Evolutionary conservation across 2,797 vertebrate genomes (phyloP), one percentile per base, ranked within the genome.

Genomic region (Zenarchopterus dispar): DNA sequence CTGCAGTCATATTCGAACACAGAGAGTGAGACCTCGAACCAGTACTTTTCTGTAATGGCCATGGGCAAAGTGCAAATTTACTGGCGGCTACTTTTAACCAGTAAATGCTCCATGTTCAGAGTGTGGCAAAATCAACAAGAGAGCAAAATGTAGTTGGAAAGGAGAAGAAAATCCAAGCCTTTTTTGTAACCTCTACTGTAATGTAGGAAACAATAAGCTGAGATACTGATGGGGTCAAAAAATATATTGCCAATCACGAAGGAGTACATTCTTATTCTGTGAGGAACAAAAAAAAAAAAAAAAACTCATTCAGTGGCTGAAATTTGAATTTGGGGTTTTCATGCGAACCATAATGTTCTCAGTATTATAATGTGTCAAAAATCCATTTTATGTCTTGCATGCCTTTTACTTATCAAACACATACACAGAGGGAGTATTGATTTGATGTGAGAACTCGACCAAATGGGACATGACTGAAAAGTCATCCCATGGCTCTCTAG

Each of bases 391-490:
- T 44, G 15, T 69, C 8, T 46, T 70, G 41, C 36, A 56, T 31
- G 11, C 18, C 19, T 18, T 6, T 24, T 57, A 66, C 57, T 69
- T 81, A 62, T 70, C 56, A 86, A 75, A 83, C 44, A 68, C 41
- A 56, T 59, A 1, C 43, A 58, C 13, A 67, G 53, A 22, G 15
- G 64, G 31, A 61, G 51, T 62, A 60, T 84, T 66, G 62, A 77
- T 80, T 51, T 62, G 62, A 77, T 66, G 56, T 48, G 33, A 79
- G 56, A 0, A 17, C 46, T 52, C 56, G 31, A 76, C 64, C 72
- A 80, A 79, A 84, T 70, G 76, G 72, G 71, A 79, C 53, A 67
- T 45, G 64, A 81, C 64, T 71, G 19, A 47, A 75, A 68, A 67
- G 22, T 56, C 36, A 18, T 81, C 77, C 75, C 67, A 18, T 63